phyloP scores from a whole-genome alignment of 2,888 invertebrate genomes.

The Xestia xanthographa region DNA sequence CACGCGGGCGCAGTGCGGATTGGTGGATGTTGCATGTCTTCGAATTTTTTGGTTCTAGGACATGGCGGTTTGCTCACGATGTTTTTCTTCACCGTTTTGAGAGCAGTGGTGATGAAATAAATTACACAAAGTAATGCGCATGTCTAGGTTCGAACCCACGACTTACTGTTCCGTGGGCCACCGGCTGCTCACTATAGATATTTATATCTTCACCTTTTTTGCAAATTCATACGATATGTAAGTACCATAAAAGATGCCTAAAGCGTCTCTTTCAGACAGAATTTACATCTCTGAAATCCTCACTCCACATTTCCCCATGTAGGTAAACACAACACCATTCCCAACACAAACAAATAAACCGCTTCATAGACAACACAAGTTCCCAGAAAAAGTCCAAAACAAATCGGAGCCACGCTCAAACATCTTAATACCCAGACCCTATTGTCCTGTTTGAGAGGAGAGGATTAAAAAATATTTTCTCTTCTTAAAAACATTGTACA shows the following conservation, averaged over 20 bases:
- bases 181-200: too few relatives aligned
- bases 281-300: constrained; percentile 1
- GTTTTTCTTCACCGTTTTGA: too few relatives aligned
- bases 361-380: constrained; percentile 2
- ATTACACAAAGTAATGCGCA: too few relatives aligned
- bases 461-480: constrained; percentile 55
- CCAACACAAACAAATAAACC: constrained; percentile 16
- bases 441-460: constrained; percentile 36
- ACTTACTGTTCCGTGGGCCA: too few relatives aligned
- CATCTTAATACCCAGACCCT: constrained; percentile 9
- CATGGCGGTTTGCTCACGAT: too few relatives aligned
- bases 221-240: not conserved
- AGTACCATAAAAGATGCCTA: not conserved
- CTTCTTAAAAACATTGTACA: constrained; percentile 46
- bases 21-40: too few relatives aligned
- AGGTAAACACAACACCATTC: not conserved
- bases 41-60: too few relatives aligned
- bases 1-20: too few relatives aligned
- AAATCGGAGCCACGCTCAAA: constrained; percentile 22
- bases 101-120: too few relatives aligned
- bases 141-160: too few relatives aligned
- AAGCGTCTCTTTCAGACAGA: not conserved
- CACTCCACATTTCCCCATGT: not conserved
- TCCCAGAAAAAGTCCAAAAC: constrained; percentile 18
- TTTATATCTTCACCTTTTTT: not conserved